These are phyloP conservation scores for Nasonia oneida DNA, from an alignment of 2,888 invertebrate genomes.

Conservation along the genomic window DNA sequence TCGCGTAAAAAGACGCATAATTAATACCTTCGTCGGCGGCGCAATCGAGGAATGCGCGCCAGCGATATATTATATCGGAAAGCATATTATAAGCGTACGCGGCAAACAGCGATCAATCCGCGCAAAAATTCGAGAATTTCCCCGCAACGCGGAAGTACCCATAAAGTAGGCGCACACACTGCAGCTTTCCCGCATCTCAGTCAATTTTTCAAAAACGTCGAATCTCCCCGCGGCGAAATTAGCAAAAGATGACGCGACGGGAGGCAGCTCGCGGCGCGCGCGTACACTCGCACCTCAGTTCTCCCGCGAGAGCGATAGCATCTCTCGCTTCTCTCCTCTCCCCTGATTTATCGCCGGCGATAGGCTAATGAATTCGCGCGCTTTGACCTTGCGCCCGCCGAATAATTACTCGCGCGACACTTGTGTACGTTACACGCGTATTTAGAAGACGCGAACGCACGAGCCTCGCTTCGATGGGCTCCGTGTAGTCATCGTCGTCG, in stretches of 20 bases:
- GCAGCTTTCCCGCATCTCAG: not conserved
- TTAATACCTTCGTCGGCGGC: not conserved
- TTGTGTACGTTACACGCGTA: not conserved
- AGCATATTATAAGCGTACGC: not conserved
- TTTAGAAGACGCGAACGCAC: not conserved
- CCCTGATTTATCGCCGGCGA: conserved; percentile 28
- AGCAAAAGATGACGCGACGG: conserved; percentile 9
- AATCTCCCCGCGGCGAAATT: not conserved
- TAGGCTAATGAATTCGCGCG: conserved; percentile 29
- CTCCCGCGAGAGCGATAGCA: not conserved
- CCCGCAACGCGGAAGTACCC: not conserved
- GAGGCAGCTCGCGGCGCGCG: conserved; percentile 15
- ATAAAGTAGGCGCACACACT: not conserved
- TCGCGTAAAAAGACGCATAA: not conserved
- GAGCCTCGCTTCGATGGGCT: not conserved
- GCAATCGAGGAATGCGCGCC: not conserved
- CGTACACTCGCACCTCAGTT: not conserved
- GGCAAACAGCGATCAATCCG: not conserved
- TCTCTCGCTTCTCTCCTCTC: not conserved
- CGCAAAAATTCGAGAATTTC: not conserved
- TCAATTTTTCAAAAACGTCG: not conserved
- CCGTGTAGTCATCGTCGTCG: not conserved
- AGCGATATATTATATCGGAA: not conserved
- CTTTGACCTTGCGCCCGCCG: conserved; percentile 28
- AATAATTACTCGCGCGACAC: not conserved